phyloP scores from a whole-genome alignment of 2,888 invertebrate genomes.

The Gasteruption jaculator region DNA sequence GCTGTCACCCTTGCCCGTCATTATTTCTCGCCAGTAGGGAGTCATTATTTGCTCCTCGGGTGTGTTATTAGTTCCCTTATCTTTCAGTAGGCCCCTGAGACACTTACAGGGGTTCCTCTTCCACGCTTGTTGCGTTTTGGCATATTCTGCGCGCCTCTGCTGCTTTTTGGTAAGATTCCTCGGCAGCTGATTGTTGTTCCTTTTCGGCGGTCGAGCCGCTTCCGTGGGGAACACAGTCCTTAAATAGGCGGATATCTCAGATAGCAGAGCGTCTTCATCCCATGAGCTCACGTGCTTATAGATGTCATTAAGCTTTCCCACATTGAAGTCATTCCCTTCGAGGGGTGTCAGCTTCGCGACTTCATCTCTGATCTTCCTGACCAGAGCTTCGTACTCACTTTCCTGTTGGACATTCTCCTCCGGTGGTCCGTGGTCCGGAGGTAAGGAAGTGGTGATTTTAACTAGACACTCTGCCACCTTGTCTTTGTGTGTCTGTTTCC shows the following conservation, averaged over 20 bases:
- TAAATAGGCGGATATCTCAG: not conserved
- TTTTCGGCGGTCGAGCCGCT: not conserved
- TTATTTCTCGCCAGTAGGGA: conserved; percentile 15
- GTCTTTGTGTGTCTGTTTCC: conserved; percentile 26
- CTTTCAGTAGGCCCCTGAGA: conserved; percentile 7
- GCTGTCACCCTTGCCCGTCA: not conserved
- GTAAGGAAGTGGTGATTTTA: too few species aligned
- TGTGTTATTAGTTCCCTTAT: not conserved
- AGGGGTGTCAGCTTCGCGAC: too few species aligned
- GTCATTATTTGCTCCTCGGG: conserved; percentile 12
- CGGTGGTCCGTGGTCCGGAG: too few species aligned
- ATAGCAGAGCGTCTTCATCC: not conserved
- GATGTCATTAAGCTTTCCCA: too few species aligned
- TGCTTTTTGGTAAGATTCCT: not conserved
- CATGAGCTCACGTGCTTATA: not conserved
- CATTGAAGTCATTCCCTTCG: too few species aligned
- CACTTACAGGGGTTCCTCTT: conserved; percentile 12
- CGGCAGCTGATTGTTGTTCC: not conserved
- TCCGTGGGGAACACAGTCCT: too few species aligned
- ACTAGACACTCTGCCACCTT: too few species aligned
- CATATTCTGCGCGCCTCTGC: conserved; percentile 16
- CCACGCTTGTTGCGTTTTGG: conserved; percentile 19
- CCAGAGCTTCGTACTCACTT: too few species aligned
- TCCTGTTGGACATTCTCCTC: too few species aligned
- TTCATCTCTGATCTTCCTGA: too few species aligned